Percentiles rank a stretch among this genome's conserved stretches.
Conservation (phyloP, 2,888 invertebrate species). For the Scaptomyza flava region DNA sequence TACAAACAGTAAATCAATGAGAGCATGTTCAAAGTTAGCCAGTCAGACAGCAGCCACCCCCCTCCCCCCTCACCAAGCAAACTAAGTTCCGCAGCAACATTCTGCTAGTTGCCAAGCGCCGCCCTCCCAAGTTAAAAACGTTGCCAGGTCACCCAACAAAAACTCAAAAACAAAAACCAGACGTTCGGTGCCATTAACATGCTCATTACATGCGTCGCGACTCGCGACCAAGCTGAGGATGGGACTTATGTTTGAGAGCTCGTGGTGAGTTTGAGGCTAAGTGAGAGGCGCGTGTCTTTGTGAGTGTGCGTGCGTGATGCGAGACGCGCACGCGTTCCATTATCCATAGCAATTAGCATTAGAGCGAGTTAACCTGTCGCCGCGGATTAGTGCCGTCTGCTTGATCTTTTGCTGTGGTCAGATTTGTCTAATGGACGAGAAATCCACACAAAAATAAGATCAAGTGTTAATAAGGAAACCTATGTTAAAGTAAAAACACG, state of each 20-base stretch:
- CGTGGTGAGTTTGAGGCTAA: slow-evolving; percentile 2
- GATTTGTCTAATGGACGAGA: slow-evolving; percentile 46
- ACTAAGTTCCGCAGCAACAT: slow-evolving; percentile 16
- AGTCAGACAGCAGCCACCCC: slow-evolving; percentile 71
- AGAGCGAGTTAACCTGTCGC: slow-evolving; percentile 65
- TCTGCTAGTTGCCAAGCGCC: slow-evolving; percentile 59
- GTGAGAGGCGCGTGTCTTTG: slow-evolving; percentile 37
- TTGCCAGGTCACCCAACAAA: slow-evolving; percentile 38
- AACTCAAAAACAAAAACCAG: slow-evolving; percentile 5
- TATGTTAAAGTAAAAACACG: no score
- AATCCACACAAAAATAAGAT: background rate
- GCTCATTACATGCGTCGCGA: slow-evolving; percentile 69
- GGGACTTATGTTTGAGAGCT: slow-evolving; percentile 3
- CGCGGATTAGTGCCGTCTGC: slow-evolving; percentile 58
- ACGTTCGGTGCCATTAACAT: slow-evolving; percentile 59
- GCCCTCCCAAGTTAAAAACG: slow-evolving; percentile 44
- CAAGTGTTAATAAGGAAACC: background rate
- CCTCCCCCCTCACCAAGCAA: slow-evolving; percentile 30
- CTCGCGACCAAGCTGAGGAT: slow-evolving; percentile 49
- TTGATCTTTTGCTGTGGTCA: slow-evolving; percentile 57
- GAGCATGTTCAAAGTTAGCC: slow-evolving; percentile 53
- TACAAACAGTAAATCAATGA: slow-evolving; percentile 66
- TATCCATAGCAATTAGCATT: slow-evolving; percentile 64
- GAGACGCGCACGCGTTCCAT: slow-evolving; percentile 47
- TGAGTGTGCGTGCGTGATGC: slow-evolving; percentile 27